A percentile compares a stretch with the other conserved stretches of the same genome.
These are phyloP conservation scores for Rhinogobio ventralis DNA, from an alignment of 2,797 vertebrate genomes.

Conservation along the genomic window DNA sequence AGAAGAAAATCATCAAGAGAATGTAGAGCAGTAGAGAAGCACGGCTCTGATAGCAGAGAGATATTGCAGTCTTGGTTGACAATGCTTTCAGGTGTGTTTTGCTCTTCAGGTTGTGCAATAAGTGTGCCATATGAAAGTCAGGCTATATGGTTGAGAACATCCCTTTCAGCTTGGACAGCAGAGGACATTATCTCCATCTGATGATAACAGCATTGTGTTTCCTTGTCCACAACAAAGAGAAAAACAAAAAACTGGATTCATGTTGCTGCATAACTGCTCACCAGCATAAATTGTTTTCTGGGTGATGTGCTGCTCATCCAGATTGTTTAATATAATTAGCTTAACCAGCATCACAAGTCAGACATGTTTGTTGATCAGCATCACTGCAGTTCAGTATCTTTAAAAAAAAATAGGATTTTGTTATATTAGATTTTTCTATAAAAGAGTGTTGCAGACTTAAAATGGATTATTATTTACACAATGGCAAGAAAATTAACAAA, in stretches of 20 bases:
- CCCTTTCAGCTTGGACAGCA: constrained; percentile 2
- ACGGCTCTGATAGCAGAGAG: not conserved
- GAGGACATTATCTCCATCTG: constrained; percentile 17
- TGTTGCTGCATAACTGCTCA: not conserved
- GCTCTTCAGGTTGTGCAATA: not conserved
- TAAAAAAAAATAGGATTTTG: too few species aligned
- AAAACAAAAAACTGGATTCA: not conserved
- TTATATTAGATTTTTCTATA: too few species aligned
- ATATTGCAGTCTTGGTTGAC: constrained; percentile 3
- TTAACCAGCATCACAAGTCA: too few species aligned
- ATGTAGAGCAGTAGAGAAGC: not conserved
- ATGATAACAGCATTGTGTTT: not conserved
- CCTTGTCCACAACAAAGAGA: not conserved
- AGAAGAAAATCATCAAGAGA: not conserved
- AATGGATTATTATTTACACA: too few species aligned
- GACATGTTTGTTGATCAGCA: too few species aligned
- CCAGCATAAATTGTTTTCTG: not conserved
- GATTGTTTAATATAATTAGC: not conserved
- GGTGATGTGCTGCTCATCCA: not conserved
- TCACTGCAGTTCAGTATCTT: too few species aligned
- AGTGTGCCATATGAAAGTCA: constrained; percentile 11
- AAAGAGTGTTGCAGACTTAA: too few species aligned
- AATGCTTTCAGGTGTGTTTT: constrained; percentile 10
- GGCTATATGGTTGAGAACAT: not conserved
- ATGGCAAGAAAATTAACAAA: too few species aligned